phyloP scores from a whole-genome alignment of 2,888 invertebrate genomes.

The Pheosia tremula region DNA sequence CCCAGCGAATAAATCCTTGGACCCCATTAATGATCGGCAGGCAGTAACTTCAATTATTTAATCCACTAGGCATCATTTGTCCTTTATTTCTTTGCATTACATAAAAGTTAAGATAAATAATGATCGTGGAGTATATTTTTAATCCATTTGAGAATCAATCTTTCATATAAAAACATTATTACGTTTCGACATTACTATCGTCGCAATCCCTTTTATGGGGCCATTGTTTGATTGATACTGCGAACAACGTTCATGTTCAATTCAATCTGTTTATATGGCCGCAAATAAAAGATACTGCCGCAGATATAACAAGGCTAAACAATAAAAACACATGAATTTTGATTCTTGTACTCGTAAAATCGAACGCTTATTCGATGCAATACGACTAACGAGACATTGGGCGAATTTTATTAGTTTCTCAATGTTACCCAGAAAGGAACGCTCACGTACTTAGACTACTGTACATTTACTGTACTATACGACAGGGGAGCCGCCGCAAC shows the following conservation, averaged over 20 bases:
- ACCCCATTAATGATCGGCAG: too few relatives aligned
- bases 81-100: too few relatives aligned
- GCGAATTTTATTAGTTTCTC: too few relatives aligned
- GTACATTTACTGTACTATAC: background rate
- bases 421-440: too few relatives aligned
- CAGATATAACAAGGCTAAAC: background rate
- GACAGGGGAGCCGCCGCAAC: background rate
- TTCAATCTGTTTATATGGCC: constrained; percentile 1
- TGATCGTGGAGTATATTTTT: too few relatives aligned
- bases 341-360: background rate
- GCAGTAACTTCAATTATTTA: too few relatives aligned
- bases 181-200: background rate
- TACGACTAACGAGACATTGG: too few relatives aligned
- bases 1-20: too few relatives aligned
- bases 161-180: background rate
- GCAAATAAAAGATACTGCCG: background rate
- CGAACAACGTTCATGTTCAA: background rate
- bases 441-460: background rate
- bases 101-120: too few relatives aligned
- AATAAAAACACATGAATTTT: background rate
- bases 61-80: too few relatives aligned
- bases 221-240: background rate
- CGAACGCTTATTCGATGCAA: background rate
- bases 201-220: background rate
- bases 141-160: too few relatives aligned